These are phyloP conservation scores for Urocynchramus pylzowi DNA, from an alignment of 2,113 vertebrate genomes.

Conservation along the genomic window DNA sequence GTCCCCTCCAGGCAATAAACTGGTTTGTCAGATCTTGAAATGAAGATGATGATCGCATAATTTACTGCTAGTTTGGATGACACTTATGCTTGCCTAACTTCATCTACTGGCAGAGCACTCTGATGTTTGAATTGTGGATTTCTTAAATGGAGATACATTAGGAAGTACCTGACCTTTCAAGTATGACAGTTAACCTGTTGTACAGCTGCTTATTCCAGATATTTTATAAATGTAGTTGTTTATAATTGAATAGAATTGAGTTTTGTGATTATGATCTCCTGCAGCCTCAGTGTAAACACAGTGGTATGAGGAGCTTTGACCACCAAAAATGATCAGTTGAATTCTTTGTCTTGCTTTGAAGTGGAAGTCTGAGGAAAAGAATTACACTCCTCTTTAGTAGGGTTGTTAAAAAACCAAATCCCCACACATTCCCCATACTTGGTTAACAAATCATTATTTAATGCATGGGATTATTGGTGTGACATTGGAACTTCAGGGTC, in stretches of 20 bases:
- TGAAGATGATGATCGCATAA: background rate
- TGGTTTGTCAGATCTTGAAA: constrained; percentile 5
- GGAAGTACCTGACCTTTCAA: constrained; percentile 35
- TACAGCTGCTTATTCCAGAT: constrained; percentile 52
- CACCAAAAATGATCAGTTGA: background rate
- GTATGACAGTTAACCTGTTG: constrained; percentile 30
- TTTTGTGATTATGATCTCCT: background rate
- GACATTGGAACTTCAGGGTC: background rate
- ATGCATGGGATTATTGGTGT: background rate
- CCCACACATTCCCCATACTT: background rate
- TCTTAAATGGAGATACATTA: background rate
- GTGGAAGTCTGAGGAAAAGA: background rate
- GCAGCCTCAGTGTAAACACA: background rate
- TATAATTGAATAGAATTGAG: background rate
- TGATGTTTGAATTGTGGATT: background rate
- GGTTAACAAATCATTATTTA: background rate
- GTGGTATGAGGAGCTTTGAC: background rate
- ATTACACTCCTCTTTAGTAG: background rate
- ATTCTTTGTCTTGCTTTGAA: background rate
- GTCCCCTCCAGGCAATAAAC: background rate
- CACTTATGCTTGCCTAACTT: constrained; percentile 21
- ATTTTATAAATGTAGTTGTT: constrained; percentile 14
- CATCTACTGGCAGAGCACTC: background rate
- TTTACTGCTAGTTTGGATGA: background rate
- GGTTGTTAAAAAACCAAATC: background rate